Conservation (phyloP, 1,140 invertebrate genomes). For the Mercenaria mercenaria region DNA sequence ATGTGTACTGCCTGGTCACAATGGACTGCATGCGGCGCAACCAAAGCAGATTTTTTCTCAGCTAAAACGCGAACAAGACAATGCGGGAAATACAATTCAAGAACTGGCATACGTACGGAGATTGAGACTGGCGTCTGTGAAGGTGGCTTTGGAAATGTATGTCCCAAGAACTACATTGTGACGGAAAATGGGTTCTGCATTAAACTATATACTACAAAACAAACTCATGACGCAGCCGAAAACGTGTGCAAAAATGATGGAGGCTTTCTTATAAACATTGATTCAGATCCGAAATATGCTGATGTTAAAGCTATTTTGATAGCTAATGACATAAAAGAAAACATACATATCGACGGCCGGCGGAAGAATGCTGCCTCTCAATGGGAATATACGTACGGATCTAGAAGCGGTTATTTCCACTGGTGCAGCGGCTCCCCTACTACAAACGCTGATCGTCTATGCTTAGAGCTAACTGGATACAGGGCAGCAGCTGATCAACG, state of each 20-base stretch:
- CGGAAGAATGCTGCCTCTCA: not conserved
- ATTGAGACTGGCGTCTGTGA: too few species aligned
- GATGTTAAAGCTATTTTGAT: not conserved
- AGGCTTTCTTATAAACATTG: too few species aligned
- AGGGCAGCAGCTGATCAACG: too few species aligned
- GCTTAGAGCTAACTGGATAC: too few species aligned
- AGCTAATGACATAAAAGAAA: not conserved
- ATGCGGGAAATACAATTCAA: not conserved
- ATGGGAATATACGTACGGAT: too few species aligned
- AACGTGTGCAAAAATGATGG: not conserved
- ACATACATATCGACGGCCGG: not conserved
- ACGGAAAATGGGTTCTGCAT: too few species aligned
- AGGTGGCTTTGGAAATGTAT: too few species aligned
- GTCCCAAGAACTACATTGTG: not conserved
- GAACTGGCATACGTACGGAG: not conserved
- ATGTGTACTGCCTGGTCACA: too few species aligned
- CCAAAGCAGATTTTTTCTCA: not conserved
- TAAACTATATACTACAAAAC: too few species aligned
- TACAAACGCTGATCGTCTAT: not conserved
- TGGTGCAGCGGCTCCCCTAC: too few species aligned
- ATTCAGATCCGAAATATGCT: too few species aligned
- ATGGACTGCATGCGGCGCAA: not conserved
- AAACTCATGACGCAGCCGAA: not conserved
- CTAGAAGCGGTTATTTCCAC: too few species aligned
- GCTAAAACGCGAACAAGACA: not conserved